These are phyloP conservation scores for Metaphire vulgaris DNA, from an alignment of 1,140 invertebrate species.

Conservation along the genomic window DNA sequence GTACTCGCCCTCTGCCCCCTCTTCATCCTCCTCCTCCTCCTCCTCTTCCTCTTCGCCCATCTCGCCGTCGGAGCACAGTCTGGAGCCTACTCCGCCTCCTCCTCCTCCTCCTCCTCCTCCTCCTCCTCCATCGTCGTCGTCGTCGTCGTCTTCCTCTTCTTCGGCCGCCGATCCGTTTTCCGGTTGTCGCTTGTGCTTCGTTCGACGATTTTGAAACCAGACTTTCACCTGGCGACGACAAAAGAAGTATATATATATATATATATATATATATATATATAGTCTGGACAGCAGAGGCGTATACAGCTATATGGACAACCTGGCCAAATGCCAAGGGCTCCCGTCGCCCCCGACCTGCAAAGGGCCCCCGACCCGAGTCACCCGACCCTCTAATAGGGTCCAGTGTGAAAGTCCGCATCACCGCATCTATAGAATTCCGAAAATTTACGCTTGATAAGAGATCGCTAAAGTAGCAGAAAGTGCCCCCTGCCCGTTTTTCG, in stretches of 20 bases:
- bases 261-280: no score
- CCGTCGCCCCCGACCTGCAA: no score
- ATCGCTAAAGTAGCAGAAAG: no score
- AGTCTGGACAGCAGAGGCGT: no score
- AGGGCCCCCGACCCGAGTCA: no score
- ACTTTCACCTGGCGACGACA: slow-evolving; percentile 79
- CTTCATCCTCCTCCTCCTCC: not conserved
- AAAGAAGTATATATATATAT: not conserved
- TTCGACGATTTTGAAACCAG: slow-evolving; percentile 92
- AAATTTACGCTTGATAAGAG: no score
- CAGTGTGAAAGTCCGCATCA: no score
- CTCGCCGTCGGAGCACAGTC: not conserved
- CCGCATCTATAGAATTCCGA: no score
- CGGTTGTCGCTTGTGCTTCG: slow-evolving; percentile 57
- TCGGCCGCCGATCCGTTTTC: not conserved
- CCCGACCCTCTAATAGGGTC: no score
- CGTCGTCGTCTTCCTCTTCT: not conserved
- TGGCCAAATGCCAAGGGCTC: no score
- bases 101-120: not conserved
- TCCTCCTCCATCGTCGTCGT: not conserved
- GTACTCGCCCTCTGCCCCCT: not conserved
- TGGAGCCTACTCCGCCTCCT: not conserved
- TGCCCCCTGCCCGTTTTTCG: no score
- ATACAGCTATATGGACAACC: no score
- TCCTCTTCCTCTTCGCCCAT: not conserved